Evolutionary conservation across 2,113 vertebrate species (phyloP), one percentile per base, ranked within the genome.

Genomic region (Callipepla californica): DNA sequence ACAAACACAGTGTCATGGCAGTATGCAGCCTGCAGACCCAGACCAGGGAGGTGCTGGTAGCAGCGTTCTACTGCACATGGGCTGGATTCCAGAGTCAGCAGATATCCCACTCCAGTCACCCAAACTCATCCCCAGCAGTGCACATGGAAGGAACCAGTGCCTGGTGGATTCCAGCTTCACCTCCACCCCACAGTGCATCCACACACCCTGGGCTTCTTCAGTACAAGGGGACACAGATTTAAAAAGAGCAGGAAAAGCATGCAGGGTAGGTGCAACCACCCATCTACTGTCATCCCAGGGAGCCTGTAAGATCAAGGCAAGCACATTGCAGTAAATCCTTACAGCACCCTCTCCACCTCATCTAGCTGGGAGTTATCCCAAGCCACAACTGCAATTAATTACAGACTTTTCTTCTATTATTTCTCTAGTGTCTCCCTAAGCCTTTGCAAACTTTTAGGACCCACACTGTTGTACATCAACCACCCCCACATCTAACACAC

Each of bases 201-300:
- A 11, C 15, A 23, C 4, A 25, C 2, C 0, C 2, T 1, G 44
- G 11, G 7, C 57, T 91, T 15, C 66, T 53, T 59, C 23, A 45
- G 36, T 7, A n/a, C 11, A 58, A 53, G 20, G 17, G 20, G 20
- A 26, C 1, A 1, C 11, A 81, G 32, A 11, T n/a, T 23, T 68
- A 45, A n/a, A 63, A 81, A 34, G 13, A 8, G 2, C 14, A 1
- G 12, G 8, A 20, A 16, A 9, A 3, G 6, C 1, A 3, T 7
- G 3, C 11, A 61, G 23, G 11, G 1, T 50, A 55, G 36, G 7
- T 58, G 32, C 36, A 67, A 50, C 17, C 11, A 63, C 8, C 4
- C 8, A 2, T 34, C 83, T 62, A 53, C 38, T 8, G 7, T 14
- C 4, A 36, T 28, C 20, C 22, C n/a, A 40, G n/a, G 44, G 66